Evolutionary conservation across 2,113 vertebrate species (phyloP).

Genomic region (Irena cyanogastra): DNA sequence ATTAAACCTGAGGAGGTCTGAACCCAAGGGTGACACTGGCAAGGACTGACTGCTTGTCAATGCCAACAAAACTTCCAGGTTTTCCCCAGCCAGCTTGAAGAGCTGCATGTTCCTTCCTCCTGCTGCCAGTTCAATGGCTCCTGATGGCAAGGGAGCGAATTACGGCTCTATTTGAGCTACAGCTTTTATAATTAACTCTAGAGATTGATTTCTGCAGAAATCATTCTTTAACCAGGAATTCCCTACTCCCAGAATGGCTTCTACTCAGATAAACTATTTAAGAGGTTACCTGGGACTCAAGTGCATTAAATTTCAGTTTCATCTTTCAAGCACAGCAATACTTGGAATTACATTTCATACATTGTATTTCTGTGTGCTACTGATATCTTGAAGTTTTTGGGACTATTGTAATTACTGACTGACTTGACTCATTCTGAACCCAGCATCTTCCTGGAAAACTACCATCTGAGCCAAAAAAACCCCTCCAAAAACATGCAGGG

Average conservation of each 20-base stretch:
- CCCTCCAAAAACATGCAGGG: neutral
- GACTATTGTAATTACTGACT: neutral
- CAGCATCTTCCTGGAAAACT: neutral
- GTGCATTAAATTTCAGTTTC: conserved; percentile 22
- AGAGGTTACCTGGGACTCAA: neutral
- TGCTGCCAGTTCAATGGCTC: neutral
- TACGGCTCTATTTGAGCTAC: neutral
- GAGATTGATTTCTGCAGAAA: conserved; percentile 49
- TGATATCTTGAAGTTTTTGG: neutral
- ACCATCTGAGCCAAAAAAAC: neutral
- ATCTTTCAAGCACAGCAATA: neutral
- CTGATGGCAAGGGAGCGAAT: neutral
- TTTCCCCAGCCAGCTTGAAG: neutral
- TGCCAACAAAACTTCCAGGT: neutral
- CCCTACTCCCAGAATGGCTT: neutral
- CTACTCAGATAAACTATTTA: neutral
- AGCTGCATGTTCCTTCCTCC: neutral
- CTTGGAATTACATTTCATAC: conserved; percentile 25
- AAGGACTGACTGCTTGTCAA: neutral
- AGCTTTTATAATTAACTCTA: conserved; percentile 47
- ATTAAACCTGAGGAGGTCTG: neutral
- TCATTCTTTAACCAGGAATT: conserved; percentile 27
- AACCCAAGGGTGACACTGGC: neutral
- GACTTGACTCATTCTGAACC: neutral
- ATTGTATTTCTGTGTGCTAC: neutral